Evolutionary conservation across 2,888 invertebrate species (phyloP).

Genomic region (Saturnia pavonia): DNA sequence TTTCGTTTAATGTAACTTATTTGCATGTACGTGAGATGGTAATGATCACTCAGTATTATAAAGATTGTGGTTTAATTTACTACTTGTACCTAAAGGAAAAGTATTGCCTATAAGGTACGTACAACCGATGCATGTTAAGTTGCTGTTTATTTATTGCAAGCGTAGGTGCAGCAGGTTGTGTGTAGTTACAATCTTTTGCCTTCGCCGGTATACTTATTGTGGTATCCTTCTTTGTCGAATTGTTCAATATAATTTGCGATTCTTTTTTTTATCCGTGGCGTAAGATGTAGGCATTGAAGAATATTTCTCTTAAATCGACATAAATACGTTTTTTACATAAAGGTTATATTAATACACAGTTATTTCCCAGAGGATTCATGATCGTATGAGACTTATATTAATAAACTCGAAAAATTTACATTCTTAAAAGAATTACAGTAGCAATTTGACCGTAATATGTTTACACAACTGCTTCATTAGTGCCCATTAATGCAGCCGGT

Average conservation of each 20-base stretch:
- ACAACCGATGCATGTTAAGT: background rate
- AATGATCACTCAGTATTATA: background rate
- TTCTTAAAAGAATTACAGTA: background rate
- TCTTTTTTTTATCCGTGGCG: background rate
- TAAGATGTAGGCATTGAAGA: background rate
- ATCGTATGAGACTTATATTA: background rate
- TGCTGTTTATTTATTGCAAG: slow-evolving; percentile 26
- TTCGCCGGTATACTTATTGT: background rate
- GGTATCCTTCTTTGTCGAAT: background rate
- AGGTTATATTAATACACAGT: background rate
- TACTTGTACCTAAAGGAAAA: background rate
- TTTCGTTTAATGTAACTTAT: background rate
- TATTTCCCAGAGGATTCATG: background rate
- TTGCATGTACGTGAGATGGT: background rate
- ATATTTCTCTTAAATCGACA: background rate
- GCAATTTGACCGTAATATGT: background rate
- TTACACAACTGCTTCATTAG: slow-evolving; percentile 1
- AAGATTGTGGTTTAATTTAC: background rate
- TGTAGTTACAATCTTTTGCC: slow-evolving; percentile 18
- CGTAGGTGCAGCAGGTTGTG: slow-evolving; percentile 33
- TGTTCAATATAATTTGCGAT: background rate
- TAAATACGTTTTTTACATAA: background rate
- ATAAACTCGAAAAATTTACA: background rate
- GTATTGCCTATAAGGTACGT: background rate
- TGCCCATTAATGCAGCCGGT: background rate